Percentiles rank a stretch among this genome's conserved stretches.
Evolutionary conservation across 2,113 vertebrate species (phyloP).

Genomic region (Psammodynastes pulverulentus): DNA sequence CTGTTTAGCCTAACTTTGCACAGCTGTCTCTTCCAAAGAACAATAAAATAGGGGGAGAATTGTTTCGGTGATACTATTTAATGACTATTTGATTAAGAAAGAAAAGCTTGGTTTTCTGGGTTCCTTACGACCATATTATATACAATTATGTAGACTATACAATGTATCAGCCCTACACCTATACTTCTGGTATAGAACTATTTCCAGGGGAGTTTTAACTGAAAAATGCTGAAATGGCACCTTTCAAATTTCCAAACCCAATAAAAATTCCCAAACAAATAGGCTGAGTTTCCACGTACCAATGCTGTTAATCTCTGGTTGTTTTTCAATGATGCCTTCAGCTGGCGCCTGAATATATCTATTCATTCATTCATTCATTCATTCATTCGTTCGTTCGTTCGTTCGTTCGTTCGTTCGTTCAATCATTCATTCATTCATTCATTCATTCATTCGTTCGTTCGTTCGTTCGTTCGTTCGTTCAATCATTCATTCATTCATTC

Average conservation of each 20-base stretch:
- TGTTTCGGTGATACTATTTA: not conserved
- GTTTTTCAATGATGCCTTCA: not conserved
- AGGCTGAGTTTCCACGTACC: not conserved
- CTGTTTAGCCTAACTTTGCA: not conserved
- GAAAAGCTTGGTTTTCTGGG: not conserved
- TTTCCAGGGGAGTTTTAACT: not conserved
- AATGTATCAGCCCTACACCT: not conserved
- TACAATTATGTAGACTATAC: not conserved
- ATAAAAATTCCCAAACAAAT: not conserved
- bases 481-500: no score
- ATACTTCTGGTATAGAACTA: not conserved
- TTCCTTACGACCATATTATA: not conserved
- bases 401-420: no score
- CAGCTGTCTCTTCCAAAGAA: not conserved
- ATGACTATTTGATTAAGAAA: not conserved
- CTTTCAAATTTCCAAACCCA: not conserved
- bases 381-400: no score
- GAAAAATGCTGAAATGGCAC: not conserved
- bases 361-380: not conserved
- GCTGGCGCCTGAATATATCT: no score
- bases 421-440: no score
- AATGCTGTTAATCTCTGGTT: not conserved
- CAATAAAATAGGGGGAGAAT: not conserved
- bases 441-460: no score
- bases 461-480: no score